Evolutionary conservation across 2,888 invertebrate species (phyloP), one percentile per base, ranked within the genome.

Genomic region (Agrotis clavis): DNA sequence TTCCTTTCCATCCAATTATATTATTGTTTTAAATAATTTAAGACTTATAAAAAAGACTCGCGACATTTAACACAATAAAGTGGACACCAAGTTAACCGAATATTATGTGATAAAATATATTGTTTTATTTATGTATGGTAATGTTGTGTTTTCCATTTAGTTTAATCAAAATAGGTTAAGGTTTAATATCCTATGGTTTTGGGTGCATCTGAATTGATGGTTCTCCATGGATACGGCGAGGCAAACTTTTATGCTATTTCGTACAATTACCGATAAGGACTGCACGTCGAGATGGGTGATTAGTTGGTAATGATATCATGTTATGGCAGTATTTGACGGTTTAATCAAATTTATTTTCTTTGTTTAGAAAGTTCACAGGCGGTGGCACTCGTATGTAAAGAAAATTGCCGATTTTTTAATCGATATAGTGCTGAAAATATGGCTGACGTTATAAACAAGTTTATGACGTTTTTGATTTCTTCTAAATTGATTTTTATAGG

Each of bases 81-180:
- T 71, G 74, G 78, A 41, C 74, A 71, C 78, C 67, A 77, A 77
- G 66, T 19, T 41, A 59, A 30, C 70, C 54, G 71, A 77, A 81
- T 79, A 74, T 75, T 64, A 78, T 81, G 86, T 86, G 84, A 86
- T 85, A 84, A 72, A 77, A 71, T 75, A 71, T 77, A 85, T 81
- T 79, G 72, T 79, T 85, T 83, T 67, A 68, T 83, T 79, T 86
- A 83, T 82, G 70, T 82, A 85, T 75, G 71, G 78, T 64, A 77
- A 82, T 88, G 89, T 89, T 88, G 84, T 85, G 86, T 88, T 89
- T 85, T 82, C 74, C 75, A 79, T 84, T 86, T 88, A 85, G 84
- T 85, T 88, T 83, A 85, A 82, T 74, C 51, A 65, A 77, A 41
- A 56, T 86, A 86, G 78, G 54, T 35, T 80, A 82, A 80, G 80